Evolutionary conservation across 1,140 invertebrate genomes (phyloP).

Genomic region (Penaeus chinensis): DNA sequence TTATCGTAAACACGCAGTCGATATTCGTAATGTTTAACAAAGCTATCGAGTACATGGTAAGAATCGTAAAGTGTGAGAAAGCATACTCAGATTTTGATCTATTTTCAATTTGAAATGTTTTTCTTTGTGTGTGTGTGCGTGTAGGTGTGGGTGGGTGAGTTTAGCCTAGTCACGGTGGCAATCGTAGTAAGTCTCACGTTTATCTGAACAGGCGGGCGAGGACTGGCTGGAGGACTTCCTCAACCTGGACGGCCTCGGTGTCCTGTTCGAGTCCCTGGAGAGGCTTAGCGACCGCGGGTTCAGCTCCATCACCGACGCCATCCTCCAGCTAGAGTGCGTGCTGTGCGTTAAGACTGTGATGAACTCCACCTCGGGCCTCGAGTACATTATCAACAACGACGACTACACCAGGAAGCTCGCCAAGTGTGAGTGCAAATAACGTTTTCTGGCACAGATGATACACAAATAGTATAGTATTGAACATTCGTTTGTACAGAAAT

Average conservation of each 20-base stretch:
- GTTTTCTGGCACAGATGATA: too few species aligned
- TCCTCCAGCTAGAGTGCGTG: conserved; percentile 70
- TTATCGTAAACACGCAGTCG: too few species aligned
- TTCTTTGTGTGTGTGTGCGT: not conserved
- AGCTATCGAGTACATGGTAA: too few species aligned
- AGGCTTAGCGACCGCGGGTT: conserved; percentile 66
- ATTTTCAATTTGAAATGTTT: not conserved
- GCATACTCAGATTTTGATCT: too few species aligned
- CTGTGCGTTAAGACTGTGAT: conserved; percentile 70
- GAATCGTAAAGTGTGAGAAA: too few species aligned
- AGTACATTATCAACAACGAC: conserved; percentile 69
- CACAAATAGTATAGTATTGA: too few species aligned
- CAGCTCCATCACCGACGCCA: conserved; percentile 68
- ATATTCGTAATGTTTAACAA: too few species aligned
- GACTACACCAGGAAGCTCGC: conserved; percentile 69
- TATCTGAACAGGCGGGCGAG: conserved; percentile 59
- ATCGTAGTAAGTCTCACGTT: conserved; percentile 1
- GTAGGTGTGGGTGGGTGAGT: too few species aligned
- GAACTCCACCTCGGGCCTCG: conserved; percentile 71
- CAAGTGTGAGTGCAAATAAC: conserved; percentile 67
- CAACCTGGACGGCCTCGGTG: conserved; percentile 69
- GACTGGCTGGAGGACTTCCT: conserved; percentile 72
- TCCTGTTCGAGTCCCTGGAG: conserved; percentile 70
- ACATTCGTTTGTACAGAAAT: too few species aligned
- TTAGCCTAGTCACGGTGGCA: too few species aligned